These are phyloP conservation scores for Onychomys torridus DNA, from an alignment of 2,797 vertebrate species.

Conservation along the genomic window DNA sequence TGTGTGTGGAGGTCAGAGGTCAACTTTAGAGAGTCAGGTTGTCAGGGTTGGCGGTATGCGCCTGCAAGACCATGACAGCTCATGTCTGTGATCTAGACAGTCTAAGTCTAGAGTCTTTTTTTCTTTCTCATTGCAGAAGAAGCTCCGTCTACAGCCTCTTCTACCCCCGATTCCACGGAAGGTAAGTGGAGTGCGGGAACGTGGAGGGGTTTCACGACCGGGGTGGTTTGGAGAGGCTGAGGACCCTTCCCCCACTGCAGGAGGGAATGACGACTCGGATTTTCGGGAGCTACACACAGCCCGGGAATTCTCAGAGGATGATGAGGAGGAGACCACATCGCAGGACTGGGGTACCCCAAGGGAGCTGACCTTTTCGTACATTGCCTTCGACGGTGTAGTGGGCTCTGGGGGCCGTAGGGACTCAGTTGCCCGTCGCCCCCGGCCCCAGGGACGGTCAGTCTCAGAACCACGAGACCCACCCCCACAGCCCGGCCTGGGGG, in stretches of 20 bases:
- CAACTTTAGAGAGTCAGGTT: not conserved
- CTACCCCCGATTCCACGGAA: slow-evolving; percentile 86
- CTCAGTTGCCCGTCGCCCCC: slow-evolving; percentile 71
- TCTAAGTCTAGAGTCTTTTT: slow-evolving; percentile 46
- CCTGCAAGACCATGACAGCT: not conserved
- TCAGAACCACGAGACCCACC: slow-evolving; percentile 89
- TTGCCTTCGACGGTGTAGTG: slow-evolving; percentile 91
- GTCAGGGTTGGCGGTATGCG: not conserved
- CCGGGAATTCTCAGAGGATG: slow-evolving; percentile 93
- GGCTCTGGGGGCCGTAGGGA: slow-evolving; percentile 84
- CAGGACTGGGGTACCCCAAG: slow-evolving; percentile 93
- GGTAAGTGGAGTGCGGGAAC: slow-evolving; percentile 69
- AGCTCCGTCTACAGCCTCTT: slow-evolving; percentile 86
- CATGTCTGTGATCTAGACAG: not conserved
- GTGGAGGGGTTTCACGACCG: not conserved
- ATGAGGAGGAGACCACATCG: slow-evolving; percentile 88
- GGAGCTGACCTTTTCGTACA: slow-evolving; percentile 96
- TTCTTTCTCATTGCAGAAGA: slow-evolving; percentile 82
- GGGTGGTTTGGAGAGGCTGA: not conserved
- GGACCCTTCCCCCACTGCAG: slow-evolving; percentile 79
- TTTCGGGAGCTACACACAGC: slow-evolving; percentile 93
- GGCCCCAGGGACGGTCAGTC: slow-evolving; percentile 81
- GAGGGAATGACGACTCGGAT: slow-evolving; percentile 94
- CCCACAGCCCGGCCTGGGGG: slow-evolving; percentile 81
- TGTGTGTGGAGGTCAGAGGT: not conserved